Conservation (phyloP, 2,113 vertebrate species). For the Mus musculus region DNA sequence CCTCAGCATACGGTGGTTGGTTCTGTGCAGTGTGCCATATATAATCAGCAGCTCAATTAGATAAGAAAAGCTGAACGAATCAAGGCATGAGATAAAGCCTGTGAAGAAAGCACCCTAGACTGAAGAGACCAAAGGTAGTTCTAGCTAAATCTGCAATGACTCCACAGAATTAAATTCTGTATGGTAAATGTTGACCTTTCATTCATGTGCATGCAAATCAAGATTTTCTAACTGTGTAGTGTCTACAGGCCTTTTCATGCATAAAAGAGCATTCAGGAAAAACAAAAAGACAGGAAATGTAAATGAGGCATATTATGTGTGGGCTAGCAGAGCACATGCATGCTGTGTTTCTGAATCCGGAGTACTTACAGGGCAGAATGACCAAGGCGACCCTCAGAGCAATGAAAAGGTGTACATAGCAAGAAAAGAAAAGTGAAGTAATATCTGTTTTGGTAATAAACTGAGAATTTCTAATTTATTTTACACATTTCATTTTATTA, state of each 20-base stretch:
- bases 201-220: background rate
- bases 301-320: background rate
- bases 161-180: background rate
- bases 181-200: background rate
- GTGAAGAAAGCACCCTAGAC: background rate
- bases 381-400: background rate
- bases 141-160: background rate
- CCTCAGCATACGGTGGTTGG: background rate
- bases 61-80: constrained; percentile 33
- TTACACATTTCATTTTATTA: background rate
- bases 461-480: background rate
- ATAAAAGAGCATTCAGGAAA: background rate
- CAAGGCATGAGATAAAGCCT: background rate
- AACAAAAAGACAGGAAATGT: background rate
- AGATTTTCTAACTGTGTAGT: background rate
- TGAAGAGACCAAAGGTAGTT: background rate
- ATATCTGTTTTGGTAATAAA: background rate
- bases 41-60: constrained; percentile 1
- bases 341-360: constrained; percentile 9
- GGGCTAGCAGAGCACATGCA: background rate
- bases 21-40: background rate
- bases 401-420: background rate
- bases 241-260: background rate
- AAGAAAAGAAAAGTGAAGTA: background rate
- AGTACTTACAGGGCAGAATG: background rate